Base-by-base conservation (phyloP, 2,888 invertebrate genomes). In the Erpobdella octoculata region DNA sequence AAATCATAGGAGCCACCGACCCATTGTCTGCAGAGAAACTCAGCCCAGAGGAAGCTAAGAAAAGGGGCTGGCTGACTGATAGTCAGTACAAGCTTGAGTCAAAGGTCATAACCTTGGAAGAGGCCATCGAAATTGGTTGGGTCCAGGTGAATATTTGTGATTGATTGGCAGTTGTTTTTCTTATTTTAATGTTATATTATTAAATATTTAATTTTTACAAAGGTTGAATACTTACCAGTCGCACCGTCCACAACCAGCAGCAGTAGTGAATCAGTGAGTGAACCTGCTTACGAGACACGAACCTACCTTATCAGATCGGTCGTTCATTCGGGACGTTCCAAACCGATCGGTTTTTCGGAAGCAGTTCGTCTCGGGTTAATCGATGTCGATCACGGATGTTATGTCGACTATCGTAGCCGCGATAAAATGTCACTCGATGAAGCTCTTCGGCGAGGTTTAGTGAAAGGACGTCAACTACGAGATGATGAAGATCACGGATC, bases 71-170 rank as follows among this genome's bases (percentile, higher is more conserved):
- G 64, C 31, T 48, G 65, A 46, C 4, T 1, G 65, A 62, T 2
- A 36, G 37, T 28, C 36, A n/a, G 2, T 69, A 46, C 58, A 53
- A 46, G 58, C 18, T 69, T 18, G 69, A 48, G 9, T 35, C 25
- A 33, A 8, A 31, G n/a, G 31, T n/a, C n/a, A 18, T 69, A n/a
- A 31, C 46, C 21, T 31, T 69, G 33, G 48, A 69, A 25, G 69
- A 69, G 58, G 69, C 69, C 21, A 46, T 69, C 12, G 69, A 69
- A 8, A 46, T 48, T 1, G 69, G 69, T 21, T 69, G 69, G 69
- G 46, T 69, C n/a, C 37, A 67, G 67, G 67, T 67, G 9, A 41
- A 15, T 65, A 15, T 36, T 12, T 41, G 12, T 41, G 12, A 41
- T 12, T 12, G 12, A 12, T 41, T 12, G 18, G 12, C 18, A 18